Conservation (phyloP, 2,888 invertebrate genomes). For the Urechis unicinctus region DNA sequence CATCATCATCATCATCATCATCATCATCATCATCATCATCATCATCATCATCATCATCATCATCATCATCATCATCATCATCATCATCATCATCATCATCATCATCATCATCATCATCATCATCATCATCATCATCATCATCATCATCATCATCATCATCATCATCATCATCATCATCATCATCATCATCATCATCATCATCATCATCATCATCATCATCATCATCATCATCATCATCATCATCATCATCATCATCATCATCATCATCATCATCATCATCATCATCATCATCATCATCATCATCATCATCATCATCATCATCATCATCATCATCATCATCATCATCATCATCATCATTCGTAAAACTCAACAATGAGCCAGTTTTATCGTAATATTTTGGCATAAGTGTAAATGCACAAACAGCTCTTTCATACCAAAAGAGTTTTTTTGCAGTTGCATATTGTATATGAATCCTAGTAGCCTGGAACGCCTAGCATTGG, state of each 20-base stretch:
- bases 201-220: constrained; percentile 4
- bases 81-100: constrained; percentile 5
- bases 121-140: constrained; percentile 7
- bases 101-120: constrained; percentile 7
- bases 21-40: constrained; percentile 7
- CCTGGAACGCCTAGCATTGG: too few species aligned
- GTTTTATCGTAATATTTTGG: too few species aligned
- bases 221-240: constrained; percentile 1
- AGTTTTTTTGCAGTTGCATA: too few species aligned
- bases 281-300: constrained; percentile 3
- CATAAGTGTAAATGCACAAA: too few species aligned
- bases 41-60: constrained; percentile 7
- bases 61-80: constrained; percentile 4
- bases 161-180: constrained; percentile 7
- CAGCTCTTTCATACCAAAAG: too few species aligned
- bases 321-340: constrained; percentile 2
- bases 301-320: constrained; percentile 3
- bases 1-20: constrained; percentile 10
- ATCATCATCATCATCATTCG: not conserved
- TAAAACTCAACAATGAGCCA: too few species aligned
- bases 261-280: constrained; percentile 3
- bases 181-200: constrained; percentile 4
- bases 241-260: not conserved
- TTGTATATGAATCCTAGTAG: too few species aligned
- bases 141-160: constrained; percentile 6